phyloP scores from a whole-genome alignment of 1,140 invertebrate species.

The Bombus confusus region DNA sequence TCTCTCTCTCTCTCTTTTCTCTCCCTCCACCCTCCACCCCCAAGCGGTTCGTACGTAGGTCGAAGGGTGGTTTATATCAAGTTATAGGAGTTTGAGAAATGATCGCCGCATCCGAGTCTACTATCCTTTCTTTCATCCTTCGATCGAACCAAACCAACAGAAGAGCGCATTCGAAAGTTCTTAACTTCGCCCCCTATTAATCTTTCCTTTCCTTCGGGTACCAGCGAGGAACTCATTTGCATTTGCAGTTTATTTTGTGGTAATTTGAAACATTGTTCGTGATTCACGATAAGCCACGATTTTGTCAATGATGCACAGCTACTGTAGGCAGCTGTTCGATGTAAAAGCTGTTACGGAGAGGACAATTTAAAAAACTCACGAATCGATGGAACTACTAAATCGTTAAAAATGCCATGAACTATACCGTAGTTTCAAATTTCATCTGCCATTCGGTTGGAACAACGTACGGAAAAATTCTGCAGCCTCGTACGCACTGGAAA shows the following conservation, averaged over 20 bases:
- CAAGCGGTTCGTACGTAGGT: conserved; percentile 32
- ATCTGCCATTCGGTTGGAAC: too few species aligned
- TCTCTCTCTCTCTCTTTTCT: conserved; percentile 29
- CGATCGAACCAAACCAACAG: conserved; percentile 43
- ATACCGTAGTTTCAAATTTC: too few species aligned
- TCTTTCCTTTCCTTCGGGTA: conserved; percentile 22
- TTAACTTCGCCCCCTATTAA: neutral
- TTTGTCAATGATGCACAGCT: neutral
- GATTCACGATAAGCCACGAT: neutral
- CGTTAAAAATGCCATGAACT: too few species aligned
- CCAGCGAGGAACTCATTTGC: conserved; percentile 14
- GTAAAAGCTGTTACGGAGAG: too few species aligned
- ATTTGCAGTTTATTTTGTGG: neutral
- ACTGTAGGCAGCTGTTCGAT: too few species aligned
- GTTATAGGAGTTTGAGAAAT: conserved; percentile 80
- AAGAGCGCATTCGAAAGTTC: neutral
- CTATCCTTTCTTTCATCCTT: conserved; percentile 66
- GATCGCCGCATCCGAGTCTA: conserved; percentile 71
- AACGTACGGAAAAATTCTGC: too few species aligned
- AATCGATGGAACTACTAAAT: too few species aligned
- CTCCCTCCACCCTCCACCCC: neutral
- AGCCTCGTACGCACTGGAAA: too few species aligned
- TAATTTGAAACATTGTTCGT: neutral
- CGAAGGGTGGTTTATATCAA: conserved; percentile 77
- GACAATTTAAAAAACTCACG: too few species aligned